Conservation (phyloP, 2,888 invertebrate species). For the Eupsilia transversa region DNA sequence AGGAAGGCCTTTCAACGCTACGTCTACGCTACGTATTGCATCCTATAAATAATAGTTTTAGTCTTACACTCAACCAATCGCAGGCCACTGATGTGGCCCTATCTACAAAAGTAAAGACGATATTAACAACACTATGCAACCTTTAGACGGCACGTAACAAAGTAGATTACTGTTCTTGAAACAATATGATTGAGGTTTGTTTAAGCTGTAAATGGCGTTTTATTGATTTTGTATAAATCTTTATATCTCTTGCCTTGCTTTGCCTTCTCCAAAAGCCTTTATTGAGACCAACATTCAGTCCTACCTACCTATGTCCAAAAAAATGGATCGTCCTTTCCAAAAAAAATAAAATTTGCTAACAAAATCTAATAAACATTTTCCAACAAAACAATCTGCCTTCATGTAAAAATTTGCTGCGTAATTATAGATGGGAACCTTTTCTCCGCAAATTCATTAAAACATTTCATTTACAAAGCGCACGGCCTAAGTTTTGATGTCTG, state of each 20-base stretch:
- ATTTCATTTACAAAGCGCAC: slow-evolving; percentile 48
- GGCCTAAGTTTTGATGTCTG: slow-evolving; percentile 21
- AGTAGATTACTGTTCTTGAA: slow-evolving; percentile 20
- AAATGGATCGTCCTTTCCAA: neutral
- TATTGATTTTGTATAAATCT: slow-evolving; percentile 23
- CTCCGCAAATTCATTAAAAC: slow-evolving; percentile 32
- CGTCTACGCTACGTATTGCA: no score
- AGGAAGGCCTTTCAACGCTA: no score
- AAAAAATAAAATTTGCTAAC: neutral
- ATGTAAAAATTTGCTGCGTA: slow-evolving; percentile 1
- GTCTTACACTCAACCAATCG: neutral
- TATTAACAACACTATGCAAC: neutral
- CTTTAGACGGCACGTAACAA: slow-evolving; percentile 11
- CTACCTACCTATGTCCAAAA: neutral
- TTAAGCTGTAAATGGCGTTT: slow-evolving; percentile 20
- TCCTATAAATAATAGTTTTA: neutral
- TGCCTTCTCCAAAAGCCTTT: no score
- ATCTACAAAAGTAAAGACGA: neutral
- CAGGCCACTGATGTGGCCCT: neutral
- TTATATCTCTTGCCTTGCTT: neutral
- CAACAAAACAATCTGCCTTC: neutral
- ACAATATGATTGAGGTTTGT: slow-evolving; percentile 40
- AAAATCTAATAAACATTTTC: slow-evolving; percentile 1
- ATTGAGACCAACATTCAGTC: neutral
- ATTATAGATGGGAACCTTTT: slow-evolving; percentile 24